Percentiles rank a stretch among this genome's conserved stretches.
These are phyloP conservation scores for Taeniopygia guttata DNA, from an alignment of 2,797 vertebrate species.

Conservation along the genomic window DNA sequence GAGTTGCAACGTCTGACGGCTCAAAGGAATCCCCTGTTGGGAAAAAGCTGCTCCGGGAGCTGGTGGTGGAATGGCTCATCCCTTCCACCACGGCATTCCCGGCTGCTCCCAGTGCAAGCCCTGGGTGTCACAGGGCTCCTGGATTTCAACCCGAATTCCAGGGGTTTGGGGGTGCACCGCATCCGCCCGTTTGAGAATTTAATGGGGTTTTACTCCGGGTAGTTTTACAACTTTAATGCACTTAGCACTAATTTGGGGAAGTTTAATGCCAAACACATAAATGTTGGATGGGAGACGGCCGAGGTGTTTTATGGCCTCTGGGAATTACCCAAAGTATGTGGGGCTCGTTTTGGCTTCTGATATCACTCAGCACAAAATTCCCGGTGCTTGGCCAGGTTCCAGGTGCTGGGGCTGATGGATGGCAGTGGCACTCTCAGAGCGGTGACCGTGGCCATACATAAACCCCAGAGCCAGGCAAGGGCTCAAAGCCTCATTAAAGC, in stretches of 20 bases:
- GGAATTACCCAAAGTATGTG: slow-evolving; percentile 52
- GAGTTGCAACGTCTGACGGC: slow-evolving; percentile 33
- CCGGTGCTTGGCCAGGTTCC: slow-evolving; percentile 53
- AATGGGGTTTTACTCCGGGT: slow-evolving; percentile 44
- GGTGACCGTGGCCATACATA: background rate
- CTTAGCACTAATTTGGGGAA: slow-evolving; percentile 70
- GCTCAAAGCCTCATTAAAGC: slow-evolving; percentile 58
- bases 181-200: slow-evolving; percentile 39
- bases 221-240: slow-evolving; percentile 69
- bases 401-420: slow-evolving; percentile 50
- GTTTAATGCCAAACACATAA: slow-evolving; percentile 71
- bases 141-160: slow-evolving; percentile 17
- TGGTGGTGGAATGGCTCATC: background rate
- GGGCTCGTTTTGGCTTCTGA: slow-evolving; percentile 64
- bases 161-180: background rate
- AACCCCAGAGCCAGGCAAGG: slow-evolving; percentile 34
- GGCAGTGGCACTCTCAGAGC: slow-evolving; percentile 27
- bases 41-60: background rate
- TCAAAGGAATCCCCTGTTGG: slow-evolving; percentile 47
- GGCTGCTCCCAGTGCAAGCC: background rate
- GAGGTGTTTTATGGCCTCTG: slow-evolving; percentile 70
- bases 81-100: background rate
- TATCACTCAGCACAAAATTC: slow-evolving; percentile 71
- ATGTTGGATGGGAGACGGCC: slow-evolving; percentile 55
- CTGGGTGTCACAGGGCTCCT: background rate